phyloP scores from a whole-genome alignment of 2,797 vertebrate species.

The Acanthopagrus latus region DNA sequence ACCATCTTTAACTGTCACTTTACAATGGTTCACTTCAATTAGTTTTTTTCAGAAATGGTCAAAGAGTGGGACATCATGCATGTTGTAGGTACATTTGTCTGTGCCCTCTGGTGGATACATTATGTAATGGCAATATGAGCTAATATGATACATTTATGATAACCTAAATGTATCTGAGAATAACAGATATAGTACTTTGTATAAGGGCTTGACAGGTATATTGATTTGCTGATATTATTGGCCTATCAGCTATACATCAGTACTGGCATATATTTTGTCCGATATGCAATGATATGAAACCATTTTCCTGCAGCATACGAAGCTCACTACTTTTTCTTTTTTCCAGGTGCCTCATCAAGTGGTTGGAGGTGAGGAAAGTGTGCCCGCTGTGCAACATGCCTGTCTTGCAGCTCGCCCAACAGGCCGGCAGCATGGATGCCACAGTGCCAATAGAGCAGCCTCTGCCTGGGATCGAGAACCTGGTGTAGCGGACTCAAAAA shows the following conservation, averaged over 20 bases:
- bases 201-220: too few species aligned
- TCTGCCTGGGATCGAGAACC: slow-evolving; percentile 93
- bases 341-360: slow-evolving; percentile 98
- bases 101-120: neutral
- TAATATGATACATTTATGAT: too few species aligned
- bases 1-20: neutral
- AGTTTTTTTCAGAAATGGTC: neutral
- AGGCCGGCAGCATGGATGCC: slow-evolving; percentile 84
- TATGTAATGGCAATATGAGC: neutral
- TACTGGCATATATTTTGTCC: too few species aligned
- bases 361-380: slow-evolving; percentile 99
- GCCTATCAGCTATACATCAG: too few species aligned
- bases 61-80: neutral
- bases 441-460: slow-evolving; percentile 88
- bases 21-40: neutral
- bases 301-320: too few species aligned
- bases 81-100: neutral
- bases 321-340: neutral
- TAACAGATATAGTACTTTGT: too few species aligned
- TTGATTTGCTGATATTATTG: too few species aligned
- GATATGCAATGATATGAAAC: too few species aligned
- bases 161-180: too few species aligned
- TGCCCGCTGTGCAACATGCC: slow-evolving; percentile 99
- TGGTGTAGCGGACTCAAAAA: slow-evolving; percentile 87
- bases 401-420: slow-evolving; percentile 94